These are phyloP conservation scores for Leptocoma aspasia DNA, from an alignment of 2,113 vertebrate species.

Conservation along the genomic window DNA sequence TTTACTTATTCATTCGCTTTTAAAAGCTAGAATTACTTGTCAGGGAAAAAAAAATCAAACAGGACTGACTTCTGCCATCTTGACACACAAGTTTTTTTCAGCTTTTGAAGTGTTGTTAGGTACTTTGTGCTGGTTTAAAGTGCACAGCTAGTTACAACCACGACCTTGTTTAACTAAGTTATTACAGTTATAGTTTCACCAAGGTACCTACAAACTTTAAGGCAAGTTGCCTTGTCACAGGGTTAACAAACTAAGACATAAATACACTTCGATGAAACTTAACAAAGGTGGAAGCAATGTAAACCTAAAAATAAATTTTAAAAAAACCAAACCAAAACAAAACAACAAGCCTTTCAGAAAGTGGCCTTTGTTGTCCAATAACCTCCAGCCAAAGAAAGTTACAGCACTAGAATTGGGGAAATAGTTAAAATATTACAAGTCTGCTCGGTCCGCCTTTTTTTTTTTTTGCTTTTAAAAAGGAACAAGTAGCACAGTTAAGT, in stretches of 20 bases:
- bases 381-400: neutral
- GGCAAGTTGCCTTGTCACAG: neutral
- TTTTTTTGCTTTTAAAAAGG: neutral
- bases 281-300: neutral
- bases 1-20: neutral
- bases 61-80: neutral
- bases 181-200: neutral
- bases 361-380: neutral
- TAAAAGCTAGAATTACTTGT: neutral
- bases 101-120: neutral
- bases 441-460: neutral
- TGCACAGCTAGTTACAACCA: neutral
- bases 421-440: neutral
- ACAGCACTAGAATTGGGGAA: neutral
- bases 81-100: neutral
- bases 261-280: neutral
- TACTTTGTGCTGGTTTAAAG: neutral
- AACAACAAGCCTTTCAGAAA: neutral
- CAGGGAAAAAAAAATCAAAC: neutral
- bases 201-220: neutral
- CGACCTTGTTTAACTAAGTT: neutral
- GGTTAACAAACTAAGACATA: neutral
- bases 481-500: neutral
- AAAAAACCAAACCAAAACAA: neutral
- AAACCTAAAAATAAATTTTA: neutral